Conservation (phyloP, 2,797 vertebrate genomes). For the Fratercula arctica region DNA sequence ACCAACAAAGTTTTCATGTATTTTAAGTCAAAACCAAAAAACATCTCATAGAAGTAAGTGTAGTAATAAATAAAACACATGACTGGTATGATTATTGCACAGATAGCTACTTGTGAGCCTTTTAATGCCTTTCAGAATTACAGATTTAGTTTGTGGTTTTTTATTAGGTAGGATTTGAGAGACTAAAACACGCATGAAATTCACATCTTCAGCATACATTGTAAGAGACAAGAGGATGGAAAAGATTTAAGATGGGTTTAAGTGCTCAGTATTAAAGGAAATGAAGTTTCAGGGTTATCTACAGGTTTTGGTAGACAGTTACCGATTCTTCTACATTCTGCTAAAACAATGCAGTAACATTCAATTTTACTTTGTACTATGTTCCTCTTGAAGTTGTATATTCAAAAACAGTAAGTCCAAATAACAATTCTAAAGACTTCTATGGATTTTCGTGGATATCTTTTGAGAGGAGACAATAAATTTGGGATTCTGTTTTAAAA, state of each 20-base stretch:
- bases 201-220: not conserved
- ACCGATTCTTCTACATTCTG: not conserved
- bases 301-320: not conserved
- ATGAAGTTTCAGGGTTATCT: not conserved
- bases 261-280: not conserved
- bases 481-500: not conserved
- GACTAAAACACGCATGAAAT: not conserved
- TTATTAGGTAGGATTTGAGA: not conserved
- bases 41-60: not conserved
- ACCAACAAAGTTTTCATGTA: not conserved
- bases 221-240: not conserved
- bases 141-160: constrained; percentile 5
- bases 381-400: not conserved
- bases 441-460: not conserved
- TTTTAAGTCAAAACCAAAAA: not conserved
- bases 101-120: not conserved
- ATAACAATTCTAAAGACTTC: not conserved
- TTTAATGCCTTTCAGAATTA: not conserved
- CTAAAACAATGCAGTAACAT: not conserved
- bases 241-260: not conserved
- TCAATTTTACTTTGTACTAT: not conserved
- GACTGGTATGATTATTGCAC: not conserved
- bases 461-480: not conserved
- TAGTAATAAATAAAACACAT: not conserved
- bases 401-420: not conserved